Conservation (phyloP, 2,888 invertebrate species). For the Polylopha cassiicola region DNA sequence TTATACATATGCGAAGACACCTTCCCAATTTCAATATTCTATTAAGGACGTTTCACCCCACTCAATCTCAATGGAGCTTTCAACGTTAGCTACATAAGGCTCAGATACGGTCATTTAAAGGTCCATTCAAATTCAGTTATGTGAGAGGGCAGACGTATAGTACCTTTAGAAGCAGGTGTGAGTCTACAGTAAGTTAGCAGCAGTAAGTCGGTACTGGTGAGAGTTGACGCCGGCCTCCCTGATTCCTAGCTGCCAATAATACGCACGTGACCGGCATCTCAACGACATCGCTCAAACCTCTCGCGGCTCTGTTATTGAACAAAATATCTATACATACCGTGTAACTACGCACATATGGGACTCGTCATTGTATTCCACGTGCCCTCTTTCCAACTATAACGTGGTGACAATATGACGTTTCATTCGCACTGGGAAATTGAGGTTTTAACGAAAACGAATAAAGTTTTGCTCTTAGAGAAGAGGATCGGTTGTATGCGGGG, state of each 20-base stretch:
- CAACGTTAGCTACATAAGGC: neutral
- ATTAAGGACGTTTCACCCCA: neutral
- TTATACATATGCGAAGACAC: neutral
- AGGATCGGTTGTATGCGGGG: conserved; percentile 2
- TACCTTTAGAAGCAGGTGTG: conserved; percentile 10
- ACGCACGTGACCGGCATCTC: conserved; percentile 60
- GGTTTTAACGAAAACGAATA: conserved; percentile 8
- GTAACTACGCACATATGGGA: conserved; percentile 24
- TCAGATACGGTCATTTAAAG: conserved; percentile 16
- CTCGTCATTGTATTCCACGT: conserved; percentile 19
- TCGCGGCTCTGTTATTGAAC: conserved; percentile 45
- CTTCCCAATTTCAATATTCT: neutral
- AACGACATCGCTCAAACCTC: conserved; percentile 39
- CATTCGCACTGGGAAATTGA: conserved; percentile 23
- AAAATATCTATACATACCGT: conserved; percentile 42
- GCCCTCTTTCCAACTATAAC: conserved; percentile 13
- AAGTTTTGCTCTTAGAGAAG: conserved; percentile 11
- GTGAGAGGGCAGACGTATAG: conserved; percentile 2
- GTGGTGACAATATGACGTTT: conserved; percentile 34
- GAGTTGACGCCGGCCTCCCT: conserved; percentile 50
- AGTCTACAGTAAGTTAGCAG: conserved; percentile 28
- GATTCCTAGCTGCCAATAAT: conserved; percentile 67
- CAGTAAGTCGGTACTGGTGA: conserved; percentile 30
- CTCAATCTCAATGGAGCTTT: conserved; percentile 1
- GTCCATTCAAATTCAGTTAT: conserved; percentile 17